Evolutionary conservation across 2,113 vertebrate species (phyloP), one percentile per base, ranked within the genome.

Genomic region (Nerophis ophidion): DNA sequence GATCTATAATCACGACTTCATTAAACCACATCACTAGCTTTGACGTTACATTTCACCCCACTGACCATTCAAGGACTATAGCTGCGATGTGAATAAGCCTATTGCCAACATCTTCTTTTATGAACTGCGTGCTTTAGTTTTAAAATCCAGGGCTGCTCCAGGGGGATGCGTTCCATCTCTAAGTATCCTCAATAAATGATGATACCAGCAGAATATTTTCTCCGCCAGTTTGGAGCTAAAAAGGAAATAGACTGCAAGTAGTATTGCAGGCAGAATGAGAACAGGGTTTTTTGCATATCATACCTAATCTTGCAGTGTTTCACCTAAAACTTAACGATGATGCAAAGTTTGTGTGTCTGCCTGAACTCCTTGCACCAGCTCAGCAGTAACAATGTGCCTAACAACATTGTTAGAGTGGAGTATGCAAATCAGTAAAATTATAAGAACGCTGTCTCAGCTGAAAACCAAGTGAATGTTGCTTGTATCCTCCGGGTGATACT

Each of bases 171-270:
- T 76, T 57, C 75, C 49, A 48, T 58, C 62, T 68, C 69, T 54
- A 14, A 42, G 42, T 62, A 17, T 17, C 46, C 40, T 85, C 59
- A 87, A 83, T 84, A 80, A 84, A 75, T 82, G 65, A 85, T 82
- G 76, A 80, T 40, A 36, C 7, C 34, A 38, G 66, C 76, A 69
- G 64, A 79, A 66, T 75, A 60, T 72, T 56, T 77, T 58, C 14
- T 60, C 46, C 56, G 46, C 59, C 6, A 13, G 7, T 45, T 55
- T 19, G 3, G 16, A 59, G 38, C 48, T 40, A 1, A 46, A 42
- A 63, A 5, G 45, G 54, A 71, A 36, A 8, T 50, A 66, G 16
- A 53, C 61, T 51, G 33, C 7, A 3, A 15, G 59, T 54, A 55
- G 16, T 0, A 34, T 3, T 57, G 60, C 48, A 45, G 9, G 15